Base-by-base conservation (phyloP, 2,797 vertebrate species). In the Melanotaenia boesemani region DNA sequence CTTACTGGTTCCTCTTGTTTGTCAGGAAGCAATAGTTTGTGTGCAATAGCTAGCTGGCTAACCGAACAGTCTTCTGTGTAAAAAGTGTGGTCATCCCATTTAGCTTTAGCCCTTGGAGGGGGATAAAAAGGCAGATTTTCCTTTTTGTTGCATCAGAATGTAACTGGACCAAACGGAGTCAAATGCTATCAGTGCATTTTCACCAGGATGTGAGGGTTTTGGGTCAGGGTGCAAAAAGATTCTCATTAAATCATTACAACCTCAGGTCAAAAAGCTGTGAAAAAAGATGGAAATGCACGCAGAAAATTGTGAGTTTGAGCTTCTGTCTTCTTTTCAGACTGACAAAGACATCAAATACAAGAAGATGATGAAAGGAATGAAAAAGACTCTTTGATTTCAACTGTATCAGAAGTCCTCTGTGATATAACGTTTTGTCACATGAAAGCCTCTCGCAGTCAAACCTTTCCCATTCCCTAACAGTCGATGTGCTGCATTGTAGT, bases 241-340 rank as follows among this genome's bases (percentile, higher is more conserved):
- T 9, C 76, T 78, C 80, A 82, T 89, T 85, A 83, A 86, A 90
- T 81, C 86, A 88, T 85, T 77, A 77, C 68, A 76, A 79, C 67
- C 64, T 9, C 8, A 73, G 70, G 76, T 79, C 70, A 75, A 80
- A 83, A 81, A 73, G 67, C 81, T 78, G 74, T 55, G 48, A 58
- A 63, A 76, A 75, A 56, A 76, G 66, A 1, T 28, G 69, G 85
- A 70, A 68, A 81, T 66, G 62, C 63, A 78, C 24, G 63, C 22
- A 62, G 56, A 75, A 75, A 76, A 54, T 22, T 50, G n/a, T 6
- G 46, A 72, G 73, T 24, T 44, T 24, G 26, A 80, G 67, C 63
- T 61, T 69, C 48, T 26, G 30, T 63, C 58, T 62, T 79, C 58
- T 77, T 67, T 63, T 74, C 44, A 74, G 75, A 68, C 50, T 75